Conservation (phyloP, 2,113 vertebrate species). For the Spea bombifrons region DNA sequence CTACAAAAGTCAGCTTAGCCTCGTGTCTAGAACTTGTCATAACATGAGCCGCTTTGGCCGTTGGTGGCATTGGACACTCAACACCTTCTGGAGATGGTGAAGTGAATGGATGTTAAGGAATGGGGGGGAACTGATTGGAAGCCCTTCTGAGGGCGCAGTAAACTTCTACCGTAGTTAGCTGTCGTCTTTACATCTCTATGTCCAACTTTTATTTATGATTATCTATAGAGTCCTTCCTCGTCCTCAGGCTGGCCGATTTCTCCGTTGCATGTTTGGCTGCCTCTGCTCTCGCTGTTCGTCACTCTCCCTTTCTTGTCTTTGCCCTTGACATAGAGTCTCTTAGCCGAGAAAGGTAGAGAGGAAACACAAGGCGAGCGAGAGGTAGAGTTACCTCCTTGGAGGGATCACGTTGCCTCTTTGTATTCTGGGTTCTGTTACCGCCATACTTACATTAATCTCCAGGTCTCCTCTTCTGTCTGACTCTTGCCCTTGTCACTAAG, state of each 20-base stretch:
- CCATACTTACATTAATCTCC: slow-evolving; percentile 2
- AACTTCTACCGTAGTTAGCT: no score
- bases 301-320: slow-evolving; percentile 1
- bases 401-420: slow-evolving; percentile 34
- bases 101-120: no score
- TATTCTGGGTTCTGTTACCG: slow-evolving; percentile 29
- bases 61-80: no score
- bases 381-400: slow-evolving; percentile 32
- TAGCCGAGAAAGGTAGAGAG: slow-evolving; percentile 14
- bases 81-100: no score
- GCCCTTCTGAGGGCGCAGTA: no score
- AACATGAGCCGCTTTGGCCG: no score
- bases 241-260: not conserved
- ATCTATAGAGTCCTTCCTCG: no score
- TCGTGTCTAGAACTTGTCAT: no score
- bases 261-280: not conserved
- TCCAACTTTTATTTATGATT: no score
- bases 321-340: not conserved
- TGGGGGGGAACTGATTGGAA: no score
- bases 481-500: not conserved
- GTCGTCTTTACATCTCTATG: no score
- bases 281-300: slow-evolving; percentile 18
- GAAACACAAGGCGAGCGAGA: slow-evolving; percentile 16
- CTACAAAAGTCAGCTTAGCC: no score
- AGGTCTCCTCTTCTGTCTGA: not conserved